Evolutionary conservation across 92 coral and sea anemone genomes (phyloP).

Genomic region (Ricordea florida): DNA sequence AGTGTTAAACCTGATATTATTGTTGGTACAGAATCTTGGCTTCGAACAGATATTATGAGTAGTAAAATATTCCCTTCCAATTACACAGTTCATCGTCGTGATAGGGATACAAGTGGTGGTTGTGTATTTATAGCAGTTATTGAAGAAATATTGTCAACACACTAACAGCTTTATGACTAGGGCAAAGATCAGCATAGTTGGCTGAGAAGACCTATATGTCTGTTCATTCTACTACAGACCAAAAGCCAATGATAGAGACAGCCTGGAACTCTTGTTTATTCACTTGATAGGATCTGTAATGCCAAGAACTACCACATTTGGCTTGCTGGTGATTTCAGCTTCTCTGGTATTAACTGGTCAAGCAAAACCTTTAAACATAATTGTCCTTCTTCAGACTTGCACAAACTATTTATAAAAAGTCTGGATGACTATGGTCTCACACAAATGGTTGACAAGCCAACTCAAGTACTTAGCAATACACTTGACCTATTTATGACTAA

Average conservation of each 20-base stretch:
- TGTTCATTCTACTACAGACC: constrained; percentile 6
- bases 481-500: constrained; percentile 24
- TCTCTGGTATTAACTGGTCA: constrained; percentile 21
- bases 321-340: constrained; percentile 48
- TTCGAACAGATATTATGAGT: background rate
- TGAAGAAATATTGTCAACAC: background rate
- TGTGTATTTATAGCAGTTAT: background rate
- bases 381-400: constrained; percentile 15
- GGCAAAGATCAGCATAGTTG: background rate
- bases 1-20: background rate
- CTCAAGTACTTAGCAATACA: background rate
- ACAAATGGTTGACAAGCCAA: constrained; percentile 49
- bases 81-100: background rate
- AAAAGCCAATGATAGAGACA: constrained; percentile 14
- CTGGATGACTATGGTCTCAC: constrained; percentile 21
- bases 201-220: background rate
- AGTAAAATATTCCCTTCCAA: no score
- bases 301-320: constrained; percentile 42
- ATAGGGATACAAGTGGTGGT: background rate
- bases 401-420: background rate
- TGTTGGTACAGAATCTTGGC: background rate
- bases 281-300: constrained; percentile 7
- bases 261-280: constrained; percentile 4
- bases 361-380: background rate
- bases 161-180: background rate